These are phyloP conservation scores for Heliconius erato DNA, from an alignment of 2,888 invertebrate genomes.

Conservation along the genomic window DNA sequence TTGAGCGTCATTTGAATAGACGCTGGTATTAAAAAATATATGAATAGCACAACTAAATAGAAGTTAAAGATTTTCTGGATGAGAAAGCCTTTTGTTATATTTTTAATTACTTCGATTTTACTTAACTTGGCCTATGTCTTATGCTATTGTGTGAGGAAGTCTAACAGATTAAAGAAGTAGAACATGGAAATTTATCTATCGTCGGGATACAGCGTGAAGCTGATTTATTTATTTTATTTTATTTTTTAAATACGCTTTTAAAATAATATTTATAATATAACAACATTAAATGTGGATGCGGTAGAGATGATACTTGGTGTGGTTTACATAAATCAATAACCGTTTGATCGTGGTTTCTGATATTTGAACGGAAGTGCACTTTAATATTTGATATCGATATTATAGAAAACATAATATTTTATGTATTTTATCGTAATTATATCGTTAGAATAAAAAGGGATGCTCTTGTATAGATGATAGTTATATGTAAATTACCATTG, in stretches of 20 bases:
- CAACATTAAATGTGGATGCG: neutral
- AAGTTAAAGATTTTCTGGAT: neutral
- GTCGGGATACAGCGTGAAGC: too few species aligned
- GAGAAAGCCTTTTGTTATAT: conserved; percentile 31
- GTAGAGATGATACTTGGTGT: conserved; percentile 29
- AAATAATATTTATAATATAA: conserved; percentile 11
- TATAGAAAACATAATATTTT: conserved; percentile 1
- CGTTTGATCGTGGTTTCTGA: conserved; percentile 37
- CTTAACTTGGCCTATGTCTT: conserved; percentile 35
- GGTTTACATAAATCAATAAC: conserved; percentile 48
- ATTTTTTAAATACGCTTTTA: neutral
- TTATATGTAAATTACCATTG: too few species aligned
- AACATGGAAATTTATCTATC: neutral
- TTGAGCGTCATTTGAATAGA: conserved; percentile 13
- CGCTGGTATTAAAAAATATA: conserved; percentile 25
- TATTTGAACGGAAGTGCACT: conserved; percentile 33
- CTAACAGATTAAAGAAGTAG: neutral
- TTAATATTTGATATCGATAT: conserved; percentile 13
- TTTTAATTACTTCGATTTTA: conserved; percentile 41
- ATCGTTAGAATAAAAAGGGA: too few species aligned
- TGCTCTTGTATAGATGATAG: too few species aligned
- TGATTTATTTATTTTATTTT: too few species aligned
- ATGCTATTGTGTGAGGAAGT: conserved; percentile 25
- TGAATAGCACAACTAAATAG: conserved; percentile 16
- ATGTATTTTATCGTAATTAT: too few species aligned